Evolutionary conservation across 2,888 invertebrate genomes (phyloP).

Genomic region (Aleiodes leptofemur): DNA sequence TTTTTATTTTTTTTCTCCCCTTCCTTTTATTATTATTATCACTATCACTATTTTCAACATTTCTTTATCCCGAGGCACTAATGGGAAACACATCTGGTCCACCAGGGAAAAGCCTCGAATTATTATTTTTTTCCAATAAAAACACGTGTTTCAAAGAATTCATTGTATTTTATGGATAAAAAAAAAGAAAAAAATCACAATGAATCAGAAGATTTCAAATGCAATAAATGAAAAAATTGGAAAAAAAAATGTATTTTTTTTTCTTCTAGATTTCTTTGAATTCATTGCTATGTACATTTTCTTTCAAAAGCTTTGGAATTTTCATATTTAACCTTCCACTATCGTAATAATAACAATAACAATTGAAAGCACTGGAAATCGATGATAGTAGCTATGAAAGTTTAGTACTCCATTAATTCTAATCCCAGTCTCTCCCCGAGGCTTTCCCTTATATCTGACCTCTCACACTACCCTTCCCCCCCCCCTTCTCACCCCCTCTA

Average conservation of each 20-base stretch:
- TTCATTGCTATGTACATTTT: too few relatives aligned
- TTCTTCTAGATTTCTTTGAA: too few relatives aligned
- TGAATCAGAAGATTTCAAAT: too few relatives aligned
- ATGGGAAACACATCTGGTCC: not conserved
- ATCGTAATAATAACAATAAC: slow-evolving; percentile 46
- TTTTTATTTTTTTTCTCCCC: too few relatives aligned
- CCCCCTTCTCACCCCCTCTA: not conserved
- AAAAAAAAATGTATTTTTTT: too few relatives aligned
- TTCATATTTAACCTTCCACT: not conserved
- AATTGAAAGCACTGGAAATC: slow-evolving; percentile 40
- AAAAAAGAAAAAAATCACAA: too few relatives aligned
- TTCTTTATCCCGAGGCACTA: not conserved
- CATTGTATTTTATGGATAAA: too few relatives aligned
- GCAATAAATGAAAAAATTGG: too few relatives aligned
- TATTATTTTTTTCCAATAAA: too few relatives aligned
- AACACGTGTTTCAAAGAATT: too few relatives aligned
- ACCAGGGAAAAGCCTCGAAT: not conserved
- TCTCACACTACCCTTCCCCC: not conserved
- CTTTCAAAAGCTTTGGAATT: too few relatives aligned
- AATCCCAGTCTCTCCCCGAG: slow-evolving; percentile 39
- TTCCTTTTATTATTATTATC: not conserved
- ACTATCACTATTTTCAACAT: not conserved
- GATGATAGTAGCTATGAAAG: slow-evolving; percentile 44
- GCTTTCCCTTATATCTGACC: slow-evolving; percentile 36
- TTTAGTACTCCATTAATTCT: slow-evolving; percentile 50